Evolutionary conservation across 2,113 vertebrate species (phyloP).

Genomic region (Gorsachius goisagi): DNA sequence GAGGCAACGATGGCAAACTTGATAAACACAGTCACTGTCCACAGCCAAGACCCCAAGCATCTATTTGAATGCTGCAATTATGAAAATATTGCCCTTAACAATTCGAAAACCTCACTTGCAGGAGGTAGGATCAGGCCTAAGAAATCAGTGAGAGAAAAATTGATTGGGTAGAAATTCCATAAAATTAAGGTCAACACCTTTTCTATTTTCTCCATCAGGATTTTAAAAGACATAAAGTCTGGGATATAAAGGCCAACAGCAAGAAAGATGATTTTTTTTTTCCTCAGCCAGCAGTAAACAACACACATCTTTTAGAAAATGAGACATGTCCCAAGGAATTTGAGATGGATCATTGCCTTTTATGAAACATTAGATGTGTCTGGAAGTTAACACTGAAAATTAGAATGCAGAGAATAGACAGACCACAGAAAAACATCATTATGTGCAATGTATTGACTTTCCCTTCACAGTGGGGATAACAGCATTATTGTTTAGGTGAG

Average conservation of each 20-base stretch:
- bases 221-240: background rate
- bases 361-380: constrained; percentile 59
- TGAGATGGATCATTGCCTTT: constrained; percentile 66
- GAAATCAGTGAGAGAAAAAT: background rate
- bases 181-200: background rate
- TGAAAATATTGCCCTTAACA: background rate
- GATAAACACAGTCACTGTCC: background rate
- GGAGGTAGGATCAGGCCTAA: background rate
- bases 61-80: background rate
- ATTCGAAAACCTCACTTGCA: background rate
- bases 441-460: background rate
- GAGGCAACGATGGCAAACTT: background rate
- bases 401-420: constrained; percentile 51
- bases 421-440: constrained; percentile 49
- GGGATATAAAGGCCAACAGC: background rate
- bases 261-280: background rate
- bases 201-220: constrained; percentile 2
- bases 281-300: constrained; percentile 33
- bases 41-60: background rate
- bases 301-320: constrained; percentile 37
- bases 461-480: background rate
- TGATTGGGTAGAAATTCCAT: background rate
- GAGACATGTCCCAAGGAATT: constrained; percentile 51
- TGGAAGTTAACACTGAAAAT: constrained; percentile 57
- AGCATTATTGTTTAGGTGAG: constrained; percentile 33